Conservation (phyloP, 2,888 invertebrate species). For the Metacarcinus magister region DNA sequence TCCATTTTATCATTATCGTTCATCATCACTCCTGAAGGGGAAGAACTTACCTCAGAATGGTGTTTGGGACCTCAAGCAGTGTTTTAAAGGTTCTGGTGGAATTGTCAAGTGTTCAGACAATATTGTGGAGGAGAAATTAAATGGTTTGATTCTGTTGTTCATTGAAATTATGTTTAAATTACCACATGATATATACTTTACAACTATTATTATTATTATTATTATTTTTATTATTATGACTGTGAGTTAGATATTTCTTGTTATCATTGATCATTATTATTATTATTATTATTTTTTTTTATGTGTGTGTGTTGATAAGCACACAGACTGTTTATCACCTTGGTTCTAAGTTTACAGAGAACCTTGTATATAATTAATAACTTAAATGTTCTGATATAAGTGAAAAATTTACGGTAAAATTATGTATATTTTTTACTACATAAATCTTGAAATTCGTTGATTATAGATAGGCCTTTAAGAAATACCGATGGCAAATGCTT, state of each 20-base stretch:
- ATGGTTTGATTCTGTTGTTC: neutral
- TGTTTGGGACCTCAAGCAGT: conserved; percentile 41
- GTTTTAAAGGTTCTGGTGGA: neutral
- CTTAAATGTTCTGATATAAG: conserved; percentile 28
- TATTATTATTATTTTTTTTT: too few species aligned
- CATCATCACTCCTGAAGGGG: conserved; percentile 57
- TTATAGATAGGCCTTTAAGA: neutral
- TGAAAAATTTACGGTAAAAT: neutral
- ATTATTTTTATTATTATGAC: neutral
- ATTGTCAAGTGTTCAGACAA: neutral
- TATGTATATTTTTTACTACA: conserved; percentile 43
- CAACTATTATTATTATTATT: neutral
- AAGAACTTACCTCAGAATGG: conserved; percentile 2
- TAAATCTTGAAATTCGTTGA: neutral
- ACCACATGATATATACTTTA: neutral
- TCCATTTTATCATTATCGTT: conserved; percentile 62
- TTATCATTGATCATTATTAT: neutral
- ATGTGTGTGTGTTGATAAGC: neutral
- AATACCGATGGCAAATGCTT: conserved; percentile 29
- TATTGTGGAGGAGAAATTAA: neutral
- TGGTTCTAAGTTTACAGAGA: conserved; percentile 17
- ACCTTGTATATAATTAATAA: conserved; percentile 17
- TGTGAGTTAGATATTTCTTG: neutral
- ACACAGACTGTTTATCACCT: neutral
- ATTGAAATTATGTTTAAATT: neutral